Evolutionary conservation across 2,888 invertebrate species (phyloP).

Genomic region (Chironomus riparius): DNA sequence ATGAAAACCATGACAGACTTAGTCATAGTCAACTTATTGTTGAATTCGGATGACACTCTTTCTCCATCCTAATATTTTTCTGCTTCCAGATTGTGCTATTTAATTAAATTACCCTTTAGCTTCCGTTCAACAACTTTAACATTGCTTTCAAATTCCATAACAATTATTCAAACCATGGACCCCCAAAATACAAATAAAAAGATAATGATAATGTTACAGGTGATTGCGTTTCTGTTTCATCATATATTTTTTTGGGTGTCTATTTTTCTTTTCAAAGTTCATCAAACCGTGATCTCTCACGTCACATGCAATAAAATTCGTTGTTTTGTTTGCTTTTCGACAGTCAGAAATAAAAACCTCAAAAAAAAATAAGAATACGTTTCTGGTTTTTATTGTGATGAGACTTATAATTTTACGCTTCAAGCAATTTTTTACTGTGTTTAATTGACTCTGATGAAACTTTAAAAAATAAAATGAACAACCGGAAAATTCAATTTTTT

Average conservation of each 20-base stretch:
- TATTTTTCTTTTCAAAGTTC: not conserved
- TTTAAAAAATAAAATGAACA: not conserved
- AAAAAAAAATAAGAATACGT: not conserved
- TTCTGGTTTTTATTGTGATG: too few relatives aligned
- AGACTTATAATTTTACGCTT: slow-evolving; percentile 5
- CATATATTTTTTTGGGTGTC: not conserved
- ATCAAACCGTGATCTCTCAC: not conserved
- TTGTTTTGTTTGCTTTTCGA: not conserved
- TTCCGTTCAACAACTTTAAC: too few relatives aligned
- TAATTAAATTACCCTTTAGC: too few relatives aligned
- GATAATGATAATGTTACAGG: slow-evolving; percentile 10
- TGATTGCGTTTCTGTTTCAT: slow-evolving; percentile 3
- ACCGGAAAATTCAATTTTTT: not conserved
- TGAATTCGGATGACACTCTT: too few relatives aligned
- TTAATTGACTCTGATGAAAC: not conserved
- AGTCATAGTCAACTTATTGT: too few relatives aligned
- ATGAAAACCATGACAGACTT: too few relatives aligned
- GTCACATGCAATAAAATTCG: not conserved
- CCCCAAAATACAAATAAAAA: too few relatives aligned
- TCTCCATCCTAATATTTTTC: too few relatives aligned
- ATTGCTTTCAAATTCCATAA: too few relatives aligned
- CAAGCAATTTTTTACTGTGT: not conserved
- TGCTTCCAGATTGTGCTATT: too few relatives aligned
- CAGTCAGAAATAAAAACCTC: not conserved
- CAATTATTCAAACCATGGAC: too few relatives aligned